Conservation (phyloP, 2,888 invertebrate genomes). For the Euzophera pinguis region DNA sequence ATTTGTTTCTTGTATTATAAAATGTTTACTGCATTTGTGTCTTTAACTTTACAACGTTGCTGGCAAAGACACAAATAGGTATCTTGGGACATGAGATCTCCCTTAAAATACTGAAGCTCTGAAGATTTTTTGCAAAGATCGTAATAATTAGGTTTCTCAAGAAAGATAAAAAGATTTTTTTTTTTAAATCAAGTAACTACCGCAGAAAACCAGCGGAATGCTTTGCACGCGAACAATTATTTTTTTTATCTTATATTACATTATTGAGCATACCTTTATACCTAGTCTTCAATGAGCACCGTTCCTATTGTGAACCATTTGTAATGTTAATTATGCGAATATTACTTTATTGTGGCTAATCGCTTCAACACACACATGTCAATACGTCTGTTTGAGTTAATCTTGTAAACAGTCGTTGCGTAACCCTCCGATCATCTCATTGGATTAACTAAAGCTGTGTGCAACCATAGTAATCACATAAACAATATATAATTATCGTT, state of each 20-base stretch:
- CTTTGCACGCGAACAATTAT: no score
- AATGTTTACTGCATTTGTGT: not conserved
- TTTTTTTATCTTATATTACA: no score
- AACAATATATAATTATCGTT: not conserved
- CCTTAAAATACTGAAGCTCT: no score
- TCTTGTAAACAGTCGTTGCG: slow-evolving; percentile 2
- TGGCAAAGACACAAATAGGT: no score
- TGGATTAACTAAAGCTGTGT: not conserved
- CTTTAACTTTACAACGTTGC: no score
- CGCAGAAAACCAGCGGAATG: no score
- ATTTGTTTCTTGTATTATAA: not conserved
- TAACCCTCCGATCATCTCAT: not conserved
- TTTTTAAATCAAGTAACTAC: no score
- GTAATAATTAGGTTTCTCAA: no score
- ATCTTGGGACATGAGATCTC: no score
- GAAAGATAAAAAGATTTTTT: no score
- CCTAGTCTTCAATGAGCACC: not conserved
- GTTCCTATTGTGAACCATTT: not conserved
- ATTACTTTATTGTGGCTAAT: not conserved
- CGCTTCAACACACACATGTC: not conserved
- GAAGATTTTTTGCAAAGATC: no score
- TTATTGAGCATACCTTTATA: no score
- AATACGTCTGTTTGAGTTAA: slow-evolving; percentile 2
- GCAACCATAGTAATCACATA: not conserved
- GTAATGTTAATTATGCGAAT: not conserved